Evolutionary conservation across 2,797 vertebrate species (phyloP).

Genomic region (Gila robusta): DNA sequence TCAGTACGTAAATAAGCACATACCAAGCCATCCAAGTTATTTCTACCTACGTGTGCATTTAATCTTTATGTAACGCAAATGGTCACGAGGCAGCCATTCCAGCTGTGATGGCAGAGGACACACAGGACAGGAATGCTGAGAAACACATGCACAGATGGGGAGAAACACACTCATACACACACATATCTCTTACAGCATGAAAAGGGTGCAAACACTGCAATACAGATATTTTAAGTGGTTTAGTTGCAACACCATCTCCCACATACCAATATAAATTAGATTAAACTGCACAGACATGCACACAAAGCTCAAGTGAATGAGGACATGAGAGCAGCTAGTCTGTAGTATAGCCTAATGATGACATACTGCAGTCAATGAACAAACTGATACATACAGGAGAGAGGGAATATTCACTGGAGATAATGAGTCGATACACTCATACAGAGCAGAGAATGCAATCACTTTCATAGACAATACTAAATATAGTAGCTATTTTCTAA

Average conservation of each 20-base stretch:
- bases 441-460: not conserved
- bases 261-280: conserved; percentile 34
- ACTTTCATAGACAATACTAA: not conserved
- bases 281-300: conserved; percentile 27
- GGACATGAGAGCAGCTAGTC: not conserved
- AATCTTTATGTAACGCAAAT: conserved; percentile 52
- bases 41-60: not conserved
- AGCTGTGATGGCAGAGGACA: conserved; percentile 50
- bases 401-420: not conserved
- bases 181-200: conserved; percentile 16
- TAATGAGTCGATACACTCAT: not conserved
- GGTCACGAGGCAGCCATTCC: conserved; percentile 34
- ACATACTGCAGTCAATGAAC: conserved; percentile 42
- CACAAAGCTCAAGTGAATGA: conserved; percentile 25
- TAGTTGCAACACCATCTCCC: conserved; percentile 32
- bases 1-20: not conserved
- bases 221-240: conserved; percentile 39
- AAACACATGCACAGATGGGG: conserved; percentile 36
- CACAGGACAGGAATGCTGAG: conserved; percentile 25
- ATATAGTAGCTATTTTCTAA: not conserved
- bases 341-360: conserved; percentile 4
- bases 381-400: conserved; percentile 24
- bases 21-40: not conserved
- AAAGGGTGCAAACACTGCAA: not conserved
- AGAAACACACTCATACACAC: not conserved